These are phyloP conservation scores for Thaumetopoea pityocampa DNA, from an alignment of 1,140 invertebrate species.

Conservation along the genomic window DNA sequence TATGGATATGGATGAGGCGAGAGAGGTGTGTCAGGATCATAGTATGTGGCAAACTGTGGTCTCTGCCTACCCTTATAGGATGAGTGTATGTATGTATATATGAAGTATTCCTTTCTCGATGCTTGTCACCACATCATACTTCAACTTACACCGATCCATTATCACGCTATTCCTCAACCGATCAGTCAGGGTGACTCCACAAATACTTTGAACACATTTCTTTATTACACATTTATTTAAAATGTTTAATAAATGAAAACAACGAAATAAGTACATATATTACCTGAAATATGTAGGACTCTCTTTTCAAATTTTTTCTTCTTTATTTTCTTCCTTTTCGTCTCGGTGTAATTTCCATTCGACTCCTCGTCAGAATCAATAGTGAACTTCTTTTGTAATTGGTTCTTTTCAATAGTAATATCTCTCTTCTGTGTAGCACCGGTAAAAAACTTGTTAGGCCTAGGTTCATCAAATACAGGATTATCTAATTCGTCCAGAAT, in stretches of 20 bases:
- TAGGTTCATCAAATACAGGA: conserved; percentile 42
- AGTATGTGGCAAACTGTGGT: too few species aligned
- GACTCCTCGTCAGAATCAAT: conserved; percentile 75
- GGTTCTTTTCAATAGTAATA: conserved; percentile 20
- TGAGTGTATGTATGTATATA: too few species aligned
- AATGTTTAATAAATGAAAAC: conserved; percentile 9
- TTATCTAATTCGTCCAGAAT: conserved; percentile 59
- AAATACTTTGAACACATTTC: too few species aligned
- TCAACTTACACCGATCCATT: too few species aligned
- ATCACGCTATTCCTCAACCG: too few species aligned
- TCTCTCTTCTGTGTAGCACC: conserved; percentile 23
- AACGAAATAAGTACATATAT: conserved; percentile 49
- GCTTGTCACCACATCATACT: too few species aligned
- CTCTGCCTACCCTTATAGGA: too few species aligned
- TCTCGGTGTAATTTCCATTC: conserved; percentile 34
- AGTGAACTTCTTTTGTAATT: conserved; percentile 51
- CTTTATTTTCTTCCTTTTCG: conserved; percentile 48
- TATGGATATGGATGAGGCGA: too few species aligned
- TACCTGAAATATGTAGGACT: conserved; percentile 62
- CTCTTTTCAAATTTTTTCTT: conserved; percentile 52
- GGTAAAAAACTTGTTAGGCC: conserved; percentile 47
- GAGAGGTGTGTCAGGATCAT: too few species aligned
- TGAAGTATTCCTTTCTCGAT: too few species aligned
- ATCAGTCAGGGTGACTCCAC: too few species aligned
- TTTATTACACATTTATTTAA: not conserved